Conservation (phyloP, 2,888 invertebrate genomes). For the Spilosoma lubricipeda region DNA sequence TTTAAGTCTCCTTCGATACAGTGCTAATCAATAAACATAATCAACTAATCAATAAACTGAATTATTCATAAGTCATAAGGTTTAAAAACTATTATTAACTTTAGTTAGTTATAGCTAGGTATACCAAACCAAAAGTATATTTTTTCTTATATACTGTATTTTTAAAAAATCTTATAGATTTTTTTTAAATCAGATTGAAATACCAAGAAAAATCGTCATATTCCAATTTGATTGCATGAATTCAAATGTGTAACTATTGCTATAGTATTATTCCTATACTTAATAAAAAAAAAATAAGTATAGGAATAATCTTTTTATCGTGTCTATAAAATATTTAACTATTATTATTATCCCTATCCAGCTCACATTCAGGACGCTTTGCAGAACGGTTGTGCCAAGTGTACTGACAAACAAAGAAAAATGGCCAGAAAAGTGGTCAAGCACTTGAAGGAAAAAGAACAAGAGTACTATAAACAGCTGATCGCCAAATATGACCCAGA, state of each 20-base stretch:
- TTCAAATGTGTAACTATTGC: neutral
- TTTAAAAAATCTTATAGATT: too few species aligned
- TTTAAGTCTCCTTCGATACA: too few species aligned
- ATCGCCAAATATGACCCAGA: conserved; percentile 90
- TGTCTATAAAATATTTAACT: neutral
- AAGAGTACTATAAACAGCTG: conserved; percentile 88
- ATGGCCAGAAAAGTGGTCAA: conserved; percentile 89
- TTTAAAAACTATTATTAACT: neutral
- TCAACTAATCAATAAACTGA: too few species aligned
- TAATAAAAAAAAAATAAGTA: neutral
- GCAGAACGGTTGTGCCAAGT: conserved; percentile 88
- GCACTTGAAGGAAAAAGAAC: conserved; percentile 88
- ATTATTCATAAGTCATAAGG: neutral
- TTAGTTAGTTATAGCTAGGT: too few species aligned
- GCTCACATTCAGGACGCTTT: conserved; percentile 89
- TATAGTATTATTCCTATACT: too few species aligned
- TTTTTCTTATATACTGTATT: too few species aligned
- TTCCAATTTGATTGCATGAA: neutral
- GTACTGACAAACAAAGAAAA: conserved; percentile 88
- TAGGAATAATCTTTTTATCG: too few species aligned
- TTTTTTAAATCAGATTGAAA: too few species aligned
- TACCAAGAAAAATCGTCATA: too few species aligned
- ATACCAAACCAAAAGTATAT: too few species aligned
- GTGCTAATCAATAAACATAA: too few species aligned
- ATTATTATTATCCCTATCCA: conserved; percentile 53